phyloP scores from a whole-genome alignment of 2,113 vertebrate species.

The Acanthisitta chloris region DNA sequence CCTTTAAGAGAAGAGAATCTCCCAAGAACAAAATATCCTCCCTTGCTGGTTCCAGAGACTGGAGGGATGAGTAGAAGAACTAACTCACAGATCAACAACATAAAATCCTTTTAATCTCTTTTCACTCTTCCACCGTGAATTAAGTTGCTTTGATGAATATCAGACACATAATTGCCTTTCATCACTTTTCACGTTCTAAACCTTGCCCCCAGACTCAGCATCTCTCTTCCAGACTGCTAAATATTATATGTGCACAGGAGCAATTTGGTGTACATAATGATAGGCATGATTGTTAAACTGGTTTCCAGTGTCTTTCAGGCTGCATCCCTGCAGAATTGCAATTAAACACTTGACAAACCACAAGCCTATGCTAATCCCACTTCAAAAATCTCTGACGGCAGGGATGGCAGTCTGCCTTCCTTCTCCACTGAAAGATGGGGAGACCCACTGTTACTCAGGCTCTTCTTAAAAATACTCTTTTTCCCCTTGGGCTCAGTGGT shows the following conservation, averaged over 20 bases:
- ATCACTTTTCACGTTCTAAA: slow-evolving; percentile 8
- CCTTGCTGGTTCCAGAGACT: neutral
- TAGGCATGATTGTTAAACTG: slow-evolving; percentile 31
- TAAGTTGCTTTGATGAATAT: slow-evolving; percentile 36
- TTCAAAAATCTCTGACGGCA: slow-evolving; percentile 10
- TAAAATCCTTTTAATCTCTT: neutral
- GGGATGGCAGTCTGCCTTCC: slow-evolving; percentile 20
- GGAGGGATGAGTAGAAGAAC: neutral
- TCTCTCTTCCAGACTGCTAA: slow-evolving; percentile 14
- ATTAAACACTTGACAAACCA: slow-evolving; percentile 61
- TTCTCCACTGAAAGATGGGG: neutral
- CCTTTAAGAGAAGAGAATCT: neutral
- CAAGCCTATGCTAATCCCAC: slow-evolving; percentile 27
- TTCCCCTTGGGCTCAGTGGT: neutral
- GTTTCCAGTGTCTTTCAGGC: slow-evolving; percentile 52
- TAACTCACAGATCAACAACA: neutral
- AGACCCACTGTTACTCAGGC: neutral
- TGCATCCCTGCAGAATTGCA: neutral
- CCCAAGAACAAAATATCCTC: neutral
- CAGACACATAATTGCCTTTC: slow-evolving; percentile 31
- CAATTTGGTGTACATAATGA: slow-evolving; percentile 19
- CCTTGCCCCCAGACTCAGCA: neutral
- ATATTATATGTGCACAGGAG: neutral
- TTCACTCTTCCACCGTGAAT: neutral
- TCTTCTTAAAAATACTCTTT: neutral